Conservation (phyloP, 2,113 vertebrate genomes). For the Excalfactoria chinensis region DNA sequence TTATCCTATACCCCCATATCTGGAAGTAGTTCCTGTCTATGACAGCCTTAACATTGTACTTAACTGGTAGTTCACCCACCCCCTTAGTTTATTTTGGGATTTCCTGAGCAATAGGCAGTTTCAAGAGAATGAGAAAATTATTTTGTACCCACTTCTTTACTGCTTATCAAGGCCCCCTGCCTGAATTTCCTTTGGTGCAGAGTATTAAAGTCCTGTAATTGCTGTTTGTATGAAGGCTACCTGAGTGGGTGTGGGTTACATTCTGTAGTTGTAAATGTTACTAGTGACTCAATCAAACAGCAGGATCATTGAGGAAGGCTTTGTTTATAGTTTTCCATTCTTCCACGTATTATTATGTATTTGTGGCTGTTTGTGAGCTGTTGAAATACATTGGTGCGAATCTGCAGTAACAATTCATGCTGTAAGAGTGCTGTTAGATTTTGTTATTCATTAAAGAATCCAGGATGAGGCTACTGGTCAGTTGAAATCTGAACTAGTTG, state of each 20-base stretch:
- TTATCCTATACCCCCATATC: not conserved
- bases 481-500: not conserved
- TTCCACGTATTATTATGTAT: not conserved
- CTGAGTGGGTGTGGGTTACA: not conserved
- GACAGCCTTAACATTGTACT: rapidly evolving
- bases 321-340: not conserved
- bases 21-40: not conserved
- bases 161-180: not conserved
- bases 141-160: not conserved
- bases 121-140: not conserved
- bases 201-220: not conserved
- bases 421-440: not conserved
- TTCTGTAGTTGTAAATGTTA: not conserved
- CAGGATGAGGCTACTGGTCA: not conserved
- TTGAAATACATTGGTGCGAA: not conserved
- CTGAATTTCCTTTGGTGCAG: not conserved
- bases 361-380: not conserved
- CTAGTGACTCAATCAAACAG: not conserved
- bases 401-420: not conserved
- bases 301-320: not conserved
- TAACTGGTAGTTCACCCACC: not conserved
- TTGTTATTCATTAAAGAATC: constrained; percentile 11
- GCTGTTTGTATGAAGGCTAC: not conserved
- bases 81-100: not conserved
- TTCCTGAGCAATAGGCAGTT: not conserved